A percentile compares a stretch with the other conserved stretches of the same genome.
Conservation (phyloP, 2,797 vertebrate genomes). For the Orientallactaga sibirica region DNA sequence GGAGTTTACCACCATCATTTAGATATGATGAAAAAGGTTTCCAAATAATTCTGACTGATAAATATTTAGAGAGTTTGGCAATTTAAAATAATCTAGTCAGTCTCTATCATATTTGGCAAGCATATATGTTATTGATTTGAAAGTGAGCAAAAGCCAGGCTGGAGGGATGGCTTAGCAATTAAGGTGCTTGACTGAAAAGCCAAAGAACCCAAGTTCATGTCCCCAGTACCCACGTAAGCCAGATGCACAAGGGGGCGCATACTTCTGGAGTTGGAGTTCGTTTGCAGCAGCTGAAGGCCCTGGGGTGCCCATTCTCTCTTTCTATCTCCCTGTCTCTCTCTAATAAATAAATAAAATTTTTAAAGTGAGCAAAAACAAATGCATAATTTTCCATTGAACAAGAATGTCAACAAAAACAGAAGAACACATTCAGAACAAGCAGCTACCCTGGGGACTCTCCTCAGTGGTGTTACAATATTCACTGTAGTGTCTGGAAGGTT, state of each 20-base stretch:
- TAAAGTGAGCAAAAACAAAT: slow-evolving; percentile 19
- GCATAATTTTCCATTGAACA: background rate
- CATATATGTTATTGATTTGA: background rate
- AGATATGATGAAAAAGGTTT: slow-evolving; percentile 34
- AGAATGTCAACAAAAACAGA: background rate
- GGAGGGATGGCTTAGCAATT: no score
- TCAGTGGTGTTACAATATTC: no score
- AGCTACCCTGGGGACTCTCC: background rate
- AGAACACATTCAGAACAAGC: background rate
- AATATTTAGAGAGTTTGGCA: slow-evolving; percentile 28
- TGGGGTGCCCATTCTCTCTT: no score
- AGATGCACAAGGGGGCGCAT: no score
- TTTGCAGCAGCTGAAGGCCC: no score
- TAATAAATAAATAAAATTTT: background rate
- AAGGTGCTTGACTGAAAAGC: no score
- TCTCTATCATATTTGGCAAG: background rate
- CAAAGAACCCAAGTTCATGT: background rate
- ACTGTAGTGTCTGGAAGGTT: no score
- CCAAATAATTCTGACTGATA: background rate
- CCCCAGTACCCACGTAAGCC: no score
- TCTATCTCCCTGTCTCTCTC: no score
- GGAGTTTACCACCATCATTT: background rate
- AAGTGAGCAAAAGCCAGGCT: no score
- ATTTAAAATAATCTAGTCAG: slow-evolving; percentile 21
- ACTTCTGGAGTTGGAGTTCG: no score